Percentiles rank a stretch among this genome's conserved stretches.
phyloP scores from a whole-genome alignment of 2,797 vertebrate species.

The Acanthurus lineatus region DNA sequence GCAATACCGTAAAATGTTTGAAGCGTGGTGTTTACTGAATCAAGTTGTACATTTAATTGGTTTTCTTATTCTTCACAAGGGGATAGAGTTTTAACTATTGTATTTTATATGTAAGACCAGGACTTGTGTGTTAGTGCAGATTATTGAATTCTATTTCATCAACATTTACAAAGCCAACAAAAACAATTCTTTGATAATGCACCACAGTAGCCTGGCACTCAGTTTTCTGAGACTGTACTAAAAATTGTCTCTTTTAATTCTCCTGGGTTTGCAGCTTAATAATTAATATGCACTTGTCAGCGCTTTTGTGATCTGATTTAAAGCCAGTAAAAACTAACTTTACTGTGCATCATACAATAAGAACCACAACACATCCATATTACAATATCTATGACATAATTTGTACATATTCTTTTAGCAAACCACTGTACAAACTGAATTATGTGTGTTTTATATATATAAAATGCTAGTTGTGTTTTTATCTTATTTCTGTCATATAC shows the following conservation, averaged over 20 bases:
- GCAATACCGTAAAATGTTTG: conserved; percentile 5
- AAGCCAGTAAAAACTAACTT: conserved; percentile 5
- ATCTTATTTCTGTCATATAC: too few species aligned
- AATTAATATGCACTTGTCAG: conserved; percentile 11
- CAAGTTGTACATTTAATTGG: conserved; percentile 18
- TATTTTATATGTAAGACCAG: neutral
- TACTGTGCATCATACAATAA: neutral
- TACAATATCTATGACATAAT: neutral
- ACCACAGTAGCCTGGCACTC: conserved; percentile 10
- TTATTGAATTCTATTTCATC: conserved; percentile 5
- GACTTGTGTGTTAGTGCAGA: neutral
- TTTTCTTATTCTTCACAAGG: conserved; percentile 20
- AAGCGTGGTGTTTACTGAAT: conserved; percentile 6
- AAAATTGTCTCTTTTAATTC: conserved; percentile 16
- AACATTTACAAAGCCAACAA: conserved; percentile 1
- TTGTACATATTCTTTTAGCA: neutral
- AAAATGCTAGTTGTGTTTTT: too few species aligned
- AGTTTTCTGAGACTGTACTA: conserved; percentile 15
- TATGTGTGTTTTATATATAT: neutral
- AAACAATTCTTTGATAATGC: conserved; percentile 12
- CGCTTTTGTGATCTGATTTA: conserved; percentile 6
- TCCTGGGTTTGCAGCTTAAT: conserved; percentile 12
- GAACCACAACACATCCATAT: neutral
- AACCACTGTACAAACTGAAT: neutral
- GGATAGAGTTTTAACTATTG: neutral